A percentile compares a stretch with the other conserved stretches of the same genome.
phyloP scores from a whole-genome alignment of 2,113 vertebrate species.

The Brachypodius melanocephalos region DNA sequence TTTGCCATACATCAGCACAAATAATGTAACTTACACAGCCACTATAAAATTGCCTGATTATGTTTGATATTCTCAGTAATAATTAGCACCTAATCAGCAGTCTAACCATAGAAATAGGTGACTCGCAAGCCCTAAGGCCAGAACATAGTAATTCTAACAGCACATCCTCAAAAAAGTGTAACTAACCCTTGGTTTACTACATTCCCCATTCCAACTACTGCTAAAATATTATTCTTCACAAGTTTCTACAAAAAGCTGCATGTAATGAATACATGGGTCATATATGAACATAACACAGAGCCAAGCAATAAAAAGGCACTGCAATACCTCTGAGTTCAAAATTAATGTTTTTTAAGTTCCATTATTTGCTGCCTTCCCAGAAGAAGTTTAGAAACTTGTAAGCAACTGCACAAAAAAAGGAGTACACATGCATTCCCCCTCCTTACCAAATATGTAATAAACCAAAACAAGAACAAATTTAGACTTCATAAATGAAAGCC shows the following conservation, averaged over 20 bases:
- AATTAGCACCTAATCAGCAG: background rate
- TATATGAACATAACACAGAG: background rate
- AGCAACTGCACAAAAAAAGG: background rate
- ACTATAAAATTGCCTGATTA: background rate
- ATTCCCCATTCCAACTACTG: background rate
- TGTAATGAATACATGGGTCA: background rate
- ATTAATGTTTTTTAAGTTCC: background rate
- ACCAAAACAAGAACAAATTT: background rate
- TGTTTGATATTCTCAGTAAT: background rate
- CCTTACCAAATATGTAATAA: background rate
- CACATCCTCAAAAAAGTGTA: background rate
- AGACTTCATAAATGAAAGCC: background rate
- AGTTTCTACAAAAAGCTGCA: background rate
- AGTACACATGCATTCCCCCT: background rate
- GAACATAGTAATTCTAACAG: background rate
- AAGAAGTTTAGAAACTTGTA: background rate
- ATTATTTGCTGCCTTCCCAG: background rate
- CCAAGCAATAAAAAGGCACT: background rate
- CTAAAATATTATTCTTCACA: background rate
- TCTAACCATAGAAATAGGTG: background rate
- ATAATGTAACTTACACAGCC: background rate
- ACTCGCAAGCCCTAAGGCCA: background rate
- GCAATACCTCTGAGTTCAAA: background rate
- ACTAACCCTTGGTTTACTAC: background rate
- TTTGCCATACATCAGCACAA: background rate